Evolutionary conservation across 2,113 vertebrate genomes (phyloP).

Genomic region (Protobothrops mucrosquamatus): DNA sequence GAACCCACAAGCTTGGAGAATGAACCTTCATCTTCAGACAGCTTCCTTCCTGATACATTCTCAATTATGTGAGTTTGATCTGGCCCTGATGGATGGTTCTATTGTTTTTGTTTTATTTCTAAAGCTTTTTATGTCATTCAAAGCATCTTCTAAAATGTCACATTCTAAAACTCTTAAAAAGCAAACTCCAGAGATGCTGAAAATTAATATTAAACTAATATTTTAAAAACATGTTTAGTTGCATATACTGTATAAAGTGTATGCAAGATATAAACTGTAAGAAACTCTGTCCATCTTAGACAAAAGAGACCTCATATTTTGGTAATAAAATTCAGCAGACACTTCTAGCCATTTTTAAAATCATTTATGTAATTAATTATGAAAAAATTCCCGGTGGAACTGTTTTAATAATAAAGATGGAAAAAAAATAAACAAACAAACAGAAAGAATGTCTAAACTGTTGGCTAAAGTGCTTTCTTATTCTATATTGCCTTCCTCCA

Average conservation of each 20-base stretch:
- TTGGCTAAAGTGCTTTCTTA: neutral
- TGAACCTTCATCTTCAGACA: neutral
- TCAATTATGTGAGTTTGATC: neutral
- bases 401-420: neutral
- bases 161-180: neutral
- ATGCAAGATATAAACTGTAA: neutral
- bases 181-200: neutral
- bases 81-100: neutral
- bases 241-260: neutral
- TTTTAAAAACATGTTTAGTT: neutral
- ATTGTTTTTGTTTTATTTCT: neutral
- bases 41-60: neutral
- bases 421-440: neutral
- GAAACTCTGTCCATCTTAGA: neutral
- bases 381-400: neutral
- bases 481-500: neutral
- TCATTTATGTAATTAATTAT: neutral
- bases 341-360: neutral
- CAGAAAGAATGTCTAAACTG: neutral
- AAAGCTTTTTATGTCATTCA: neutral
- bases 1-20: no score
- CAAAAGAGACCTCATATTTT: neutral
- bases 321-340: neutral
- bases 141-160: neutral
- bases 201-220: neutral